These are phyloP conservation scores for Tetrax tetrax DNA, from an alignment of 2,113 vertebrate genomes.

Conservation along the genomic window DNA sequence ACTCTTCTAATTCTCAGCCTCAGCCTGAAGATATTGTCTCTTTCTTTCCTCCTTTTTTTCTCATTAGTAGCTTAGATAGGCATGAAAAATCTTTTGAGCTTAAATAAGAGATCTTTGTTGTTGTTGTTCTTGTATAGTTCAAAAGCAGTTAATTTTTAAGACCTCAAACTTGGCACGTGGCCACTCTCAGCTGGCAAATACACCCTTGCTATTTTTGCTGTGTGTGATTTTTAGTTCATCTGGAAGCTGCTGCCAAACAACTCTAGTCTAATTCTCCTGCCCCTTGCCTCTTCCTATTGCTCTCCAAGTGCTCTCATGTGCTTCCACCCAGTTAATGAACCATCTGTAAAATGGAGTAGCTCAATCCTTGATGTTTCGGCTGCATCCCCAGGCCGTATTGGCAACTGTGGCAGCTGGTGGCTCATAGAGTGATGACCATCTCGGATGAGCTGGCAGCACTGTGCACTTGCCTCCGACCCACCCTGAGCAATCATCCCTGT, in stretches of 20 bases:
- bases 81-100: slow-evolving; percentile 63
- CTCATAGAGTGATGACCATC: background rate
- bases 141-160: slow-evolving; percentile 73
- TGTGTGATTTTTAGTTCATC: slow-evolving; percentile 65
- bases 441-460: background rate
- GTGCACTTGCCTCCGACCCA: accelerated
- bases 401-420: background rate
- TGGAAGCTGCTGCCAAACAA: slow-evolving; percentile 60
- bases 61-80: slow-evolving; percentile 63
- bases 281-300: slow-evolving; percentile 61
- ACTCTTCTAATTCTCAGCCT: slow-evolving; percentile 39
- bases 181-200: slow-evolving; percentile 63
- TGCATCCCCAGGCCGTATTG: background rate
- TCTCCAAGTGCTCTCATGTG: slow-evolving; percentile 63
- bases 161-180: slow-evolving; percentile 52
- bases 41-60: slow-evolving; percentile 46
- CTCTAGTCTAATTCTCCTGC: slow-evolving; percentile 60
- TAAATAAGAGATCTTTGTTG: slow-evolving; percentile 63
- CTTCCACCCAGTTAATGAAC: slow-evolving; percentile 62
- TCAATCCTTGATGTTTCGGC: slow-evolving; percentile 19
- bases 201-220: slow-evolving; percentile 62
- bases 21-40: slow-evolving; percentile 41
- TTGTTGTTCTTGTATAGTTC: slow-evolving; percentile 64
- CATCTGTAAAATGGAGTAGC: slow-evolving; percentile 53
- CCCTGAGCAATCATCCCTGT: background rate